Conservation (phyloP, 2,888 invertebrate species). For the Sesia apiformis region DNA sequence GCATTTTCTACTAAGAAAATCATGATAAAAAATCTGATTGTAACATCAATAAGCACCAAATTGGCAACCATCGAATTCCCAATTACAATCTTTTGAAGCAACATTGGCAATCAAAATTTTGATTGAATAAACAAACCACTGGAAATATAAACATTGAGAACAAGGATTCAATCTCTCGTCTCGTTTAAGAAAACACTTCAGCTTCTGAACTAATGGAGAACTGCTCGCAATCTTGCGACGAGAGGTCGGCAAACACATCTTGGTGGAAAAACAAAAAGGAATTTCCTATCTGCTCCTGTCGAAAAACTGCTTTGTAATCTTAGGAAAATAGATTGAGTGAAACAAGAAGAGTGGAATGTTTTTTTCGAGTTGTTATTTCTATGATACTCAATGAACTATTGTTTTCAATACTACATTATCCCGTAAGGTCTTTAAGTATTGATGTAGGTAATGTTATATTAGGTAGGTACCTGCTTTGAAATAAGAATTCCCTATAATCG, state of each 20-base stretch:
- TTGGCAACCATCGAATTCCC: neutral
- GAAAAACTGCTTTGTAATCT: constrained; percentile 26
- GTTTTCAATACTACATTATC: too few species aligned
- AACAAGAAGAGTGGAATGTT: too few species aligned
- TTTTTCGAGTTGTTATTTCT: too few species aligned
- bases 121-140: neutral
- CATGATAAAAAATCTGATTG: too few species aligned
- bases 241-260: constrained; percentile 49
- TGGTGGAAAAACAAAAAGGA: constrained; percentile 27
- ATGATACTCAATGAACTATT: too few species aligned
- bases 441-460: too few species aligned
- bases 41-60: too few species aligned
- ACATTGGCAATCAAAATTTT: neutral
- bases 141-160: neutral
- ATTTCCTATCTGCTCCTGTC: constrained; percentile 27
- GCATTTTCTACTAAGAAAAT: too few species aligned
- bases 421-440: too few species aligned
- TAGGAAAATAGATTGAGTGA: constrained; percentile 1
- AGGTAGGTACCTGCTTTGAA: too few species aligned
- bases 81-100: neutral
- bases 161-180: neutral
- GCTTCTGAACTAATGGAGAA: constrained; percentile 42
- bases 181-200: neutral
- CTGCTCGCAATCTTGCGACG: constrained; percentile 48
- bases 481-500: too few species aligned